These are phyloP conservation scores for Pantherophis guttatus DNA, from an alignment of 2,113 vertebrate species.

Conservation along the genomic window DNA sequence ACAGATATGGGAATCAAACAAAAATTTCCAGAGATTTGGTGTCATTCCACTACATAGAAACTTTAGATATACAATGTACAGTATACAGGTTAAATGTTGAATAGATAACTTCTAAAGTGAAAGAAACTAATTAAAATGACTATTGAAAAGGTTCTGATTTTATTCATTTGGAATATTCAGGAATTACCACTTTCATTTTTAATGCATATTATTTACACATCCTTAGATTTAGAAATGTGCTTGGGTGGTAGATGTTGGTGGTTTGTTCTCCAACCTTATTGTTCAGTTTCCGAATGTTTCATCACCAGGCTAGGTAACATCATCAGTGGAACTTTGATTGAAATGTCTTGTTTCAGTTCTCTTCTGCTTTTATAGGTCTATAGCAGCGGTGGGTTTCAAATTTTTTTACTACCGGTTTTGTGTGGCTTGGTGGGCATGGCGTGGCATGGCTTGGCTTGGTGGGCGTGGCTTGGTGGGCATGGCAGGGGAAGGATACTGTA, in stretches of 20 bases:
- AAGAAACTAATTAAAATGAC: neutral
- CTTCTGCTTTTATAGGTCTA: too few relatives aligned
- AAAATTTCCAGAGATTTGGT: neutral
- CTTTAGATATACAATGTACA: neutral
- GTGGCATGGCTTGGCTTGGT: too few relatives aligned
- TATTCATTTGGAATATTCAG: neutral
- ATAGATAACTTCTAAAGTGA: neutral
- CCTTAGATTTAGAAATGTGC: neutral
- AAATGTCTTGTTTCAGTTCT: too few relatives aligned
- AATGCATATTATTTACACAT: neutral
- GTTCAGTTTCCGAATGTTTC: neutral
- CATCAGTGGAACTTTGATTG: too few relatives aligned
- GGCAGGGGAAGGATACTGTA: too few relatives aligned
- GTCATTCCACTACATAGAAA: neutral
- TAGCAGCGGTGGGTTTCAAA: too few relatives aligned
- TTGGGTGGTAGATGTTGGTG: neutral
- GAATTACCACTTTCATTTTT: neutral
- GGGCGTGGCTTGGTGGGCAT: too few relatives aligned
- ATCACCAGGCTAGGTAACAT: neutral
- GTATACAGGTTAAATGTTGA: neutral
- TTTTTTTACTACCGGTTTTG: too few relatives aligned
- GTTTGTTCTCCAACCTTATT: neutral
- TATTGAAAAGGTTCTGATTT: neutral
- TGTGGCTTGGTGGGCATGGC: too few relatives aligned
- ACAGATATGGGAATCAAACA: neutral